Evolutionary conservation across 2,797 vertebrate genomes (phyloP).

Genomic region (Podarcis siculus): DNA sequence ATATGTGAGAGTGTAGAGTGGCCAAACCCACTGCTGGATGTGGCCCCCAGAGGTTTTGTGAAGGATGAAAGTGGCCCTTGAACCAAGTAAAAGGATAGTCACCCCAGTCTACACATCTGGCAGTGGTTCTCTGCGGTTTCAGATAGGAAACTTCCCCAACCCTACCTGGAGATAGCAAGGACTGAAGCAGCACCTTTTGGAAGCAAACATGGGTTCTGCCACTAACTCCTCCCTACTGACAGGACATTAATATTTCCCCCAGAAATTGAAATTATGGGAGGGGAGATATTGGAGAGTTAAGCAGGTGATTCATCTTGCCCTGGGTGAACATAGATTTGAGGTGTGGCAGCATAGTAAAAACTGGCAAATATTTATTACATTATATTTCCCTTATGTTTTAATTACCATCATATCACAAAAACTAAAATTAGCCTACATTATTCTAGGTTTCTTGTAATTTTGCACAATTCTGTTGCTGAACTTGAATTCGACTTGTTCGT

Average conservation of each 20-base stretch:
- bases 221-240: too few relatives aligned
- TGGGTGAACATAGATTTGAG: not conserved
- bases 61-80: too few relatives aligned
- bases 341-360: not conserved
- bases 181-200: too few relatives aligned
- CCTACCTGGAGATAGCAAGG: too few relatives aligned
- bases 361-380: not conserved
- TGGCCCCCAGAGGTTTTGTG: too few relatives aligned
- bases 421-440: not conserved
- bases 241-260: not conserved
- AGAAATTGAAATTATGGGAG: not conserved
- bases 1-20: too few relatives aligned
- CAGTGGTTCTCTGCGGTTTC: too few relatives aligned
- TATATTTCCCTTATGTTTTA: not conserved
- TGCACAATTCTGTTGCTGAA: not conserved
- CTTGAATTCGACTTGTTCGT: not conserved
- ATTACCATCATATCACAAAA: not conserved
- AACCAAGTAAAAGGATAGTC: too few relatives aligned
- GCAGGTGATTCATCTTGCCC: not conserved
- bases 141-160: too few relatives aligned
- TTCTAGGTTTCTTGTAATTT: not conserved
- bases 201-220: too few relatives aligned
- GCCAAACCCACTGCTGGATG: too few relatives aligned
- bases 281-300: not conserved
- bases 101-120: too few relatives aligned